These are phyloP conservation scores for Gymnopithys bicolor DNA, from an alignment of 2,797 vertebrate genomes.

Conservation along the genomic window DNA sequence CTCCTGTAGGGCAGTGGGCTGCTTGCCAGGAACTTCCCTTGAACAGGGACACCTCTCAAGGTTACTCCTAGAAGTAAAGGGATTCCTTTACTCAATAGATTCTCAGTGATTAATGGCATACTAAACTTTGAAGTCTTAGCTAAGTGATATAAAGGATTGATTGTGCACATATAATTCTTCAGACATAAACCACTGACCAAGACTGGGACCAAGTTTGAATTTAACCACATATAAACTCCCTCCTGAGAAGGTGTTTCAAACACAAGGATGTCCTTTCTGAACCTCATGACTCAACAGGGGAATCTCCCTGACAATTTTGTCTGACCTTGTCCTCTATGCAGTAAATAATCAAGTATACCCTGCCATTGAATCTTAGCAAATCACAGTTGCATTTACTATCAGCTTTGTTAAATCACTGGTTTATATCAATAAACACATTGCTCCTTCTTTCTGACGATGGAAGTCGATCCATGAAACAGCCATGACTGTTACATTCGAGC, in stretches of 20 bases:
- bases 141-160: background rate
- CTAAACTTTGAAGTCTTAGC: background rate
- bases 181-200: background rate
- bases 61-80: background rate
- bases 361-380: background rate
- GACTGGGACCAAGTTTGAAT: background rate
- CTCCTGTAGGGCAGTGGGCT: background rate
- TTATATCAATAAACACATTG: background rate
- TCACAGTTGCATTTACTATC: no score
- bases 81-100: background rate
- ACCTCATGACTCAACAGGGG: background rate
- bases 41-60: background rate
- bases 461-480: background rate
- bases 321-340: background rate
- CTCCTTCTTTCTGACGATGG: background rate
- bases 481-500: accelerated
- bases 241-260: background rate
- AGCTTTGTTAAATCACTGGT: background rate
- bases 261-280: background rate
- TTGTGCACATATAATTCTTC: background rate
- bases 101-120: background rate
- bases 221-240: background rate
- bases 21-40: background rate
- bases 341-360: background rate
- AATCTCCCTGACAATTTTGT: background rate